Evolutionary conservation across 2,113 vertebrate genomes (phyloP).

Genomic region (Charadrius vociferus): DNA sequence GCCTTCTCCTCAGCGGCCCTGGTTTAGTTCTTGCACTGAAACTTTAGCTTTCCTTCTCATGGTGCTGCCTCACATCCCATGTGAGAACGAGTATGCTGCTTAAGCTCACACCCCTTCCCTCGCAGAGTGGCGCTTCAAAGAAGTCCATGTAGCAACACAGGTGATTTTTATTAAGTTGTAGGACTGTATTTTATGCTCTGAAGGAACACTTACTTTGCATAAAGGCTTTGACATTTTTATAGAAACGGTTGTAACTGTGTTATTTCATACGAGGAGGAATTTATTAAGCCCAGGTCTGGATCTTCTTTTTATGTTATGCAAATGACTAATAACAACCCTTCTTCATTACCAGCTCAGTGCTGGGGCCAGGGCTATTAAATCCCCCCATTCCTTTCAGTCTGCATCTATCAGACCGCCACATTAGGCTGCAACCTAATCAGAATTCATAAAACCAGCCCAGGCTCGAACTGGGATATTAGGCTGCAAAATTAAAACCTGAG

Average conservation of each 20-base stretch:
- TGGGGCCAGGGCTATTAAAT: neutral
- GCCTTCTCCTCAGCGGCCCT: neutral
- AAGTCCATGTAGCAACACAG: neutral
- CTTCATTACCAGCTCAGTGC: neutral
- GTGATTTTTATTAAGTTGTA: neutral
- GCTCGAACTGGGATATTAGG: neutral
- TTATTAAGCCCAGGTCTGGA: slow-evolving; percentile 1
- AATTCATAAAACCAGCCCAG: neutral
- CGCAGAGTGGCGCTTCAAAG: neutral
- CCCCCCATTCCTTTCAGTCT: neutral
- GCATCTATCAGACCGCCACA: neutral
- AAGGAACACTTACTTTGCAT: slow-evolving; percentile 7
- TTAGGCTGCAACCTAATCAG: neutral
- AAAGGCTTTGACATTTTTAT: slow-evolving; percentile 40
- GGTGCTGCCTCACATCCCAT: neutral
- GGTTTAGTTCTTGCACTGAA: neutral
- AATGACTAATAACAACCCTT: slow-evolving; percentile 11
- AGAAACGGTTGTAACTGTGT: neutral
- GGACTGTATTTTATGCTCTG: neutral
- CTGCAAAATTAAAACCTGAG: neutral
- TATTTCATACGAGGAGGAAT: neutral
- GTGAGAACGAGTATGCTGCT: neutral
- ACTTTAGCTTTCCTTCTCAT: neutral
- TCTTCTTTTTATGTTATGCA: slow-evolving; percentile 20
- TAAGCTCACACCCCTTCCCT: neutral